Conservation (phyloP, 2,888 invertebrate genomes). For the Drosophila colorata region DNA sequence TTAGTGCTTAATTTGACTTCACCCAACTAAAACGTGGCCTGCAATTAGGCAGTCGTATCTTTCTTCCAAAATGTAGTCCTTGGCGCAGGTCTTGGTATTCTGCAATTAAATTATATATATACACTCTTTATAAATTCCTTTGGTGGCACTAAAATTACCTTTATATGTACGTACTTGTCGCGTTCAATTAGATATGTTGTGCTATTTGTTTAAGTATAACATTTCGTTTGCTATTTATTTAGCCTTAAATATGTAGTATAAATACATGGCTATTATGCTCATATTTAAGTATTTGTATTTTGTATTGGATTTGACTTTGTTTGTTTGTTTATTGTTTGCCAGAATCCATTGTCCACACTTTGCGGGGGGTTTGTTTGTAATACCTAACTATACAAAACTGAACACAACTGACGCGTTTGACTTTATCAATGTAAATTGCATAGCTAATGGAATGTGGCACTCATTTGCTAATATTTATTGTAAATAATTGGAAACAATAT, state of each 20-base stretch:
- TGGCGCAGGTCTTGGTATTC: background rate
- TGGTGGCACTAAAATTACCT: slow-evolving; percentile 3
- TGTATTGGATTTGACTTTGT: slow-evolving; percentile 1
- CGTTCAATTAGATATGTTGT: background rate
- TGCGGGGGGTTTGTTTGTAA: background rate
- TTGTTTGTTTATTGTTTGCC: background rate
- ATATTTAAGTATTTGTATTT: slow-evolving; percentile 2
- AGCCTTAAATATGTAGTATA: background rate
- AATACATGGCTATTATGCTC: background rate
- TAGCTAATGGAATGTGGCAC: background rate
- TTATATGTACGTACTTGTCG: background rate
- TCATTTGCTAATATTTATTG: background rate
- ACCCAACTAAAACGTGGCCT: slow-evolving; percentile 27
- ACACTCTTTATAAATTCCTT: slow-evolving; percentile 3
- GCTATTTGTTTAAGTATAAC: background rate
- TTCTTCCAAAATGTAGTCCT: background rate
- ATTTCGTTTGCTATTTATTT: background rate
- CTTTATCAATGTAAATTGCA: background rate
- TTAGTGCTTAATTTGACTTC: slow-evolving; percentile 47
- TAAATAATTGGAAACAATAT: background rate
- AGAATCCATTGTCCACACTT: background rate
- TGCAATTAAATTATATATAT: background rate
- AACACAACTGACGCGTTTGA: background rate
- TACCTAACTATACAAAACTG: background rate
- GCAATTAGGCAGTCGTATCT: slow-evolving; percentile 42